Percentiles rank a stretch among this genome's conserved stretches.
Conservation (phyloP, 2,797 vertebrate species). For the Macrochelys suwanniensis region DNA sequence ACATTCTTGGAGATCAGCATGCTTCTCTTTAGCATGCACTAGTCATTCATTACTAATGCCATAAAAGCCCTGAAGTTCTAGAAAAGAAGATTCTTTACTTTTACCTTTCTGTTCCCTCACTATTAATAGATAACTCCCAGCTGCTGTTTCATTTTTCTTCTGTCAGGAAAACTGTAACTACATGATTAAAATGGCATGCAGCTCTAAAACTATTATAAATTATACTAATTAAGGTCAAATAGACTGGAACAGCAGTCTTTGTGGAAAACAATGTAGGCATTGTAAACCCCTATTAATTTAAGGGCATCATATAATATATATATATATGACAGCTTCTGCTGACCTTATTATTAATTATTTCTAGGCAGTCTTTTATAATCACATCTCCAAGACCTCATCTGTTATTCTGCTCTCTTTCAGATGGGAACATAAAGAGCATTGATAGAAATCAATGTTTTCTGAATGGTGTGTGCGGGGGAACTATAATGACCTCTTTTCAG, state of each 20-base stretch:
- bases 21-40: constrained; percentile 50
- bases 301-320: constrained; percentile 31
- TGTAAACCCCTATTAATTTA: constrained; percentile 75
- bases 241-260: constrained; percentile 63
- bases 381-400: not conserved
- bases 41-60: constrained; percentile 33
- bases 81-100: constrained; percentile 46
- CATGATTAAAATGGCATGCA: constrained; percentile 73
- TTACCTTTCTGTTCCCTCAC: constrained; percentile 55
- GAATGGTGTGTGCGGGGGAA: not conserved
- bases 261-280: constrained; percentile 59
- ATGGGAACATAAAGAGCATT: not conserved
- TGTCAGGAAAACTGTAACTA: constrained; percentile 73
- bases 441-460: not conserved
- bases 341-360: constrained; percentile 70
- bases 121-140: constrained; percentile 75
- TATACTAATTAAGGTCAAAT: constrained; percentile 82
- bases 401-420: not conserved
- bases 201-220: constrained; percentile 78
- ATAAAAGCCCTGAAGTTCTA: constrained; percentile 42
- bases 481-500: not conserved
- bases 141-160: constrained; percentile 75
- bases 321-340: constrained; percentile 54
- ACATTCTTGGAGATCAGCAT: constrained; percentile 50
- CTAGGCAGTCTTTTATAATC: constrained; percentile 27